Base-by-base conservation (phyloP, 1,140 invertebrate genomes). In the Lordiphosa collinella region DNA sequence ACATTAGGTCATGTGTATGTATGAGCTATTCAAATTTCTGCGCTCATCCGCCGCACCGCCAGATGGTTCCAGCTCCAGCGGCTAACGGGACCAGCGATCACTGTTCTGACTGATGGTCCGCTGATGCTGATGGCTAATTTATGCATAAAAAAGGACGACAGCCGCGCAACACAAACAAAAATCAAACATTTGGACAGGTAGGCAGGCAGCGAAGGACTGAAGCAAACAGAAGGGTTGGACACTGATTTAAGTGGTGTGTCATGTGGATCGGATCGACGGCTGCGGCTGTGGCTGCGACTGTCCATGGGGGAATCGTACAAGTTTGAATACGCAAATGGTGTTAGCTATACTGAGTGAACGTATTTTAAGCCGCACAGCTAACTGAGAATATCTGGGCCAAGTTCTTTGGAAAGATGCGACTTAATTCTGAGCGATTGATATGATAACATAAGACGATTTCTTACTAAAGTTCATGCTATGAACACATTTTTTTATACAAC, bases 141-240 rank as follows among this genome's bases (percentile, higher is more conserved):
- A 78, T 78, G 74, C 74, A 44, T 41, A 43, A 55, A 68, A 63
- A 47, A 52, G 51, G 53, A 63, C 70, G 13, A 34, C 51, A 43
- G 35, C 16, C 25, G 25, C 29, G 10, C 34, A 41, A 53, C 46
- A 48, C 50, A 68, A 73, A 53, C 54, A 22, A 40, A 55, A 67
- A 60, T 58, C 46, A 50, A 63, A 58, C 71, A 63, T 49, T 68
- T 14, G 46, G 48, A 29, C 43, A 53, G 48, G 46, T 34, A 62
- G 51, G 52, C 36, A 65, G 63, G 22, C 50, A 35, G 22, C 35
- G 25, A 44, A 44, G 22, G 13, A 41, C 1, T n/a, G 37, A 34
- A 35, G 32, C 9, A 12, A 18, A 25, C 5, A 43, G 46, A 84
- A 71, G 76, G 76, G 78, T 80, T 76, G 71, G 55, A 63, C 78